Evolutionary conservation across 2,888 invertebrate species (phyloP).

Genomic region (Nephrotoma appendiculata): DNA sequence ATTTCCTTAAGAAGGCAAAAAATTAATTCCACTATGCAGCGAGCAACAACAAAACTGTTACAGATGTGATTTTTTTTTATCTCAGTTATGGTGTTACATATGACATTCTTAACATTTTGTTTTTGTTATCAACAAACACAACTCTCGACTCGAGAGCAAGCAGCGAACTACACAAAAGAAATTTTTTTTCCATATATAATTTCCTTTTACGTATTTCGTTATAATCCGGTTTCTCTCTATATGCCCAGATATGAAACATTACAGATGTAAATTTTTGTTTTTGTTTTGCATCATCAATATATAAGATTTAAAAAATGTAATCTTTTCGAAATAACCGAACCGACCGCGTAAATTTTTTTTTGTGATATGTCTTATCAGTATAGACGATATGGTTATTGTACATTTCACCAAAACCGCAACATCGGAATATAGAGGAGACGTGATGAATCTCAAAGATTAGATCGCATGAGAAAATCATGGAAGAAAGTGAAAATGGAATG

Average conservation of each 20-base stretch:
- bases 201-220: not conserved
- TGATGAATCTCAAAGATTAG: too few species aligned
- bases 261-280: not conserved
- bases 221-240: not conserved
- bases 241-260: not conserved
- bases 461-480: too few species aligned
- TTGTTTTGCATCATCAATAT: not conserved
- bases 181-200: not conserved
- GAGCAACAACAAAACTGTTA: not conserved
- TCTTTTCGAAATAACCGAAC: not conserved
- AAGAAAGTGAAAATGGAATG: too few species aligned
- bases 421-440: too few species aligned
- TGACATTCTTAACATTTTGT: not conserved
- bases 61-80: not conserved
- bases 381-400: too few species aligned
- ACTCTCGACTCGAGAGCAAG: not conserved
- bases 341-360: not conserved
- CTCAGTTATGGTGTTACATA: not conserved
- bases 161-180: not conserved
- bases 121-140: not conserved
- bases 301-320: not conserved
- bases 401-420: too few species aligned
- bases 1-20: not conserved
- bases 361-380: not conserved
- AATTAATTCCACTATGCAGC: not conserved